Conservation (phyloP, 2,888 invertebrate species). For the Lithophane ornitopus region DNA sequence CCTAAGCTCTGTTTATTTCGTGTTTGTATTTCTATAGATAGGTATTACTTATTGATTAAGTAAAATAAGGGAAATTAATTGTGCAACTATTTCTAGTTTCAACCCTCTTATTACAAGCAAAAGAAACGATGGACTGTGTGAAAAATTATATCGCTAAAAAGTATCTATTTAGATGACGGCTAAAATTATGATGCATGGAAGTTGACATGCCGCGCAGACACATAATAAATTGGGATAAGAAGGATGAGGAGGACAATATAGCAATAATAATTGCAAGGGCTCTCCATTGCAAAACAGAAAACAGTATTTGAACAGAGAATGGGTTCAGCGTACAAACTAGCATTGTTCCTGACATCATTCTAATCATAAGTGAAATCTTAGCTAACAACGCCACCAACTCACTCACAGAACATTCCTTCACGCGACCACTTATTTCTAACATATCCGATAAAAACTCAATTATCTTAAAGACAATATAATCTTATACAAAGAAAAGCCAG, state of each 20-base stretch:
- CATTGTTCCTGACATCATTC: slow-evolving; percentile 9
- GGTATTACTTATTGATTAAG: background rate
- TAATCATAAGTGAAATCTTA: slow-evolving; percentile 32
- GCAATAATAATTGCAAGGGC: background rate
- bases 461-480: slow-evolving; percentile 52
- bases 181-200: background rate
- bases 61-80: background rate
- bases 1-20: background rate
- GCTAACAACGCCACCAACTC: slow-evolving; percentile 3
- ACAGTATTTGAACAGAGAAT: background rate
- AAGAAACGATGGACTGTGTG: background rate
- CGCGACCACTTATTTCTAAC: slow-evolving; percentile 43
- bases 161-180: too few relatives aligned
- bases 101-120: background rate
- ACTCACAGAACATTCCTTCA: slow-evolving; percentile 19
- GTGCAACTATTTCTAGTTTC: background rate
- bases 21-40: background rate
- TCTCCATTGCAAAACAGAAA: background rate
- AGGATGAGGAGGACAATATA: too few relatives aligned
- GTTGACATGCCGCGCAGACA: background rate
- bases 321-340: slow-evolving; percentile 12
- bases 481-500: slow-evolving; percentile 46
- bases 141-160: background rate
- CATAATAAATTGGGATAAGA: background rate
- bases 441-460: slow-evolving; percentile 41